Conservation (phyloP, 2,113 vertebrate species). For the Fulica atra region DNA sequence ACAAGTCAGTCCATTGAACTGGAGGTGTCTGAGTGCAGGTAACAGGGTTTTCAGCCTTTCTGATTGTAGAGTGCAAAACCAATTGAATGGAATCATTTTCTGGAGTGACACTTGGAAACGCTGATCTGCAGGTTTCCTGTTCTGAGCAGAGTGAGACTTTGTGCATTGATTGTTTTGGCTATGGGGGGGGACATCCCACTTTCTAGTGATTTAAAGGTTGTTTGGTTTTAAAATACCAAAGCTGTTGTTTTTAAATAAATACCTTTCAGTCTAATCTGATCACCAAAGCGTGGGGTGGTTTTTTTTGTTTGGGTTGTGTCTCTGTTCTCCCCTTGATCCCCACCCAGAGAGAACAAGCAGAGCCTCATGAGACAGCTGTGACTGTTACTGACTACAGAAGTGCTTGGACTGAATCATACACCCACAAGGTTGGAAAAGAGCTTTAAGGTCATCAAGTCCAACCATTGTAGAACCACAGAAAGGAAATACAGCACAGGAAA, state of each 20-base stretch:
- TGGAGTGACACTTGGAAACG: not conserved
- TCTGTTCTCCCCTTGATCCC: not conserved
- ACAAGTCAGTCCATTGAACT: not conserved
- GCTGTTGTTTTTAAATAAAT: conserved; percentile 82
- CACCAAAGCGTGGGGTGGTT: not conserved
- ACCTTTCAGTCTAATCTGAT: conserved; percentile 60
- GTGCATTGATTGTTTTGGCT: conserved; percentile 58
- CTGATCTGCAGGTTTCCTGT: not conserved
- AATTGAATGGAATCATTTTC: not conserved
- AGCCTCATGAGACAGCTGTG: not conserved
- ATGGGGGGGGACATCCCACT: conserved; percentile 38
- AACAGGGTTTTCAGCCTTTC: conserved; percentile 14
- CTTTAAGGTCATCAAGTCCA: too few species aligned
- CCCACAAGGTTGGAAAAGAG: too few species aligned
- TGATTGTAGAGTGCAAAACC: conserved; percentile 4
- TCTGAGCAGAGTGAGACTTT: conserved; percentile 6
- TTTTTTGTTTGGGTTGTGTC: not conserved
- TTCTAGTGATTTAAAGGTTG: conserved; percentile 65
- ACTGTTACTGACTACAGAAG: not conserved
- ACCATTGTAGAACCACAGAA: not conserved
- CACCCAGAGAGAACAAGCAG: not conserved
- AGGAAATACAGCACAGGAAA: not conserved
- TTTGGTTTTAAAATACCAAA: conserved; percentile 82
- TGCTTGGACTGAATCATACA: not conserved
- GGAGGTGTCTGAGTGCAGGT: not conserved